phyloP scores from a whole-genome alignment of 2,888 invertebrate species.

The Machimus rusticus region DNA sequence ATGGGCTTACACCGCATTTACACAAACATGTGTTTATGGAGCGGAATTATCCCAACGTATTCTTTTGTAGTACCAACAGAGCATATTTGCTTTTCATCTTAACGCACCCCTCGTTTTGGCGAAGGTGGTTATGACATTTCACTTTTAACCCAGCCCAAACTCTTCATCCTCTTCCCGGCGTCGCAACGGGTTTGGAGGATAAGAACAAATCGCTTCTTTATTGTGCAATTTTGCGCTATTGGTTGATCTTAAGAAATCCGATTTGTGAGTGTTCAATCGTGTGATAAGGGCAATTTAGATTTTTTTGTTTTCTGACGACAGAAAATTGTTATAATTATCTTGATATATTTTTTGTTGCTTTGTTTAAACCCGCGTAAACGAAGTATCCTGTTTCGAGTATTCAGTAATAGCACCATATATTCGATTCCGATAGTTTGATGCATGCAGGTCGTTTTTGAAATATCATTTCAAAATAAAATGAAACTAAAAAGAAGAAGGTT shows the following conservation, averaged over 20 bases:
- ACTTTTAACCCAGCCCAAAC: slow-evolving; percentile 2
- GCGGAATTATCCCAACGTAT: slow-evolving; percentile 6
- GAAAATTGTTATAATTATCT: not conserved
- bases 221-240: not conserved
- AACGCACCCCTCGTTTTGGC: slow-evolving; percentile 19
- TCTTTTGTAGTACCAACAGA: slow-evolving; percentile 21
- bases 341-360: not conserved
- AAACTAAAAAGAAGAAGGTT: too few relatives aligned
- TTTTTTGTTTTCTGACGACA: not conserved
- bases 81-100: slow-evolving; percentile 37
- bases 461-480: too few relatives aligned
- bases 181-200: not conserved
- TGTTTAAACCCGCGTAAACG: not conserved
- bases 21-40: slow-evolving; percentile 38
- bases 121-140: slow-evolving; percentile 40
- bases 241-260: not conserved
- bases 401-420: too few relatives aligned
- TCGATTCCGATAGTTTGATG: too few relatives aligned
- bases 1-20: slow-evolving; percentile 32
- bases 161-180: not conserved
- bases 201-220: slow-evolving; percentile 28
- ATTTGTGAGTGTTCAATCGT: not conserved
- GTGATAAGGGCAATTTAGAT: not conserved
- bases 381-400: too few relatives aligned
- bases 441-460: too few relatives aligned